Evolutionary conservation across 2,888 invertebrate species (phyloP), one percentile per base, ranked within the genome.

Genomic region (Smittia sp.): DNA sequence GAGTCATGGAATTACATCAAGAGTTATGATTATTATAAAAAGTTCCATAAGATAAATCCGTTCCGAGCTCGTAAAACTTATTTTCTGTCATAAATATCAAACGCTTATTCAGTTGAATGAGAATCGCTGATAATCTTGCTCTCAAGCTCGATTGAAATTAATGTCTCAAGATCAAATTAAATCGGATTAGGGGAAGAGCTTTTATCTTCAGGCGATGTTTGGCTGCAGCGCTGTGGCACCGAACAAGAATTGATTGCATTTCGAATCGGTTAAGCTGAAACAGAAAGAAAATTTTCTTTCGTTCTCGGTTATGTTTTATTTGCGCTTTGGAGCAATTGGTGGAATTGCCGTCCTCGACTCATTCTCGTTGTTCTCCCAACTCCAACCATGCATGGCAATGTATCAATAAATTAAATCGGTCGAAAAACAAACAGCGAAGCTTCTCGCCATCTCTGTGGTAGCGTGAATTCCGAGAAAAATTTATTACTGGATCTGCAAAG

Each of bases 401-500:
- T 58, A 58, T 58, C 58, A 22, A 58, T 58, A 58, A 58, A 58
- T 18, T 58, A 20, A 58, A 58, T 20, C 22, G 18, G 7, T 58
- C 9, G 58, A 22, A 11, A 58, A 58, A 58, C 18, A 58, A 58
- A 58, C 58, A 58, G 22, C 46, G 15, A 11, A 46, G n/a, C 11
- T 46, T 46, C 11, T 15, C 46, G 6, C 15, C 46, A 46, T 38
- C 11, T 38, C 38, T 38, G 11, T n/a, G n/a, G n/a, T n/a, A n/a
- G n/a, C n/a, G n/a, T n/a, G 32, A 32, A 32, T 32, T 32, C 9
- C 32, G 41, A 67, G 2, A 3, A 66, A 67, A 67, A 67, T 46
- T 67, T 67, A 46, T 67, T 41, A 22, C 67, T n/a, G 41, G 41
- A 67, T 67, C 67, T 67, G 67, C n/a, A 67, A 58, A 58, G n/a